Conservation (phyloP, 2,888 invertebrate genomes). For the Cryptocheilus praepositus region DNA sequence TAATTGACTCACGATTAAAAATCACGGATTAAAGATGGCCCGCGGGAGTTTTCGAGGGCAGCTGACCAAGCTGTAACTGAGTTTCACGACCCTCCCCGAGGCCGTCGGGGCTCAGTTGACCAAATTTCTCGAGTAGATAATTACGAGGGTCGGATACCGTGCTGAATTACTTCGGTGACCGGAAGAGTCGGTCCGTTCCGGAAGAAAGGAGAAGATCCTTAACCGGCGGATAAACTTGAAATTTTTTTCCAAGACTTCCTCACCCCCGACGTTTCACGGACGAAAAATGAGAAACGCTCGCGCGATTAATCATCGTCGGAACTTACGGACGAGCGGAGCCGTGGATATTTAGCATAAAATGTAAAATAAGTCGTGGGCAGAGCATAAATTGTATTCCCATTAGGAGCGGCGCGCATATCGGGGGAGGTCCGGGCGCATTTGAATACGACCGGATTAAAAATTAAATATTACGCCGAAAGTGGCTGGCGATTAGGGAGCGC, state of each 20-base stretch:
- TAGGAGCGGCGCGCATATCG: slow-evolving; percentile 57
- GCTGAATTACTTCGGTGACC: neutral
- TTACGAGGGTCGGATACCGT: slow-evolving; percentile 64
- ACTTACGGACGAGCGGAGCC: slow-evolving; percentile 50
- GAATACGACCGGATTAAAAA: slow-evolving; percentile 73
- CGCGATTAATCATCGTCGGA: slow-evolving; percentile 43
- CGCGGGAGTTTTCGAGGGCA: slow-evolving; percentile 30
- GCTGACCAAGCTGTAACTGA: slow-evolving; percentile 68
- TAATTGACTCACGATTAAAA: slow-evolving; percentile 65
- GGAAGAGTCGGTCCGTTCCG: neutral
- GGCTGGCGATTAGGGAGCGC: slow-evolving; percentile 61
- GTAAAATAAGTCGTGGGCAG: slow-evolving; percentile 66
- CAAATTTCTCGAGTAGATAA: slow-evolving; percentile 68
- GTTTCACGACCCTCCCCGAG: slow-evolving; percentile 54
- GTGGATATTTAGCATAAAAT: slow-evolving; percentile 68
- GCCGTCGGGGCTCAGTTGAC: slow-evolving; percentile 57
- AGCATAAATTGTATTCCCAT: slow-evolving; percentile 74
- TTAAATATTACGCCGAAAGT: slow-evolving; percentile 69
- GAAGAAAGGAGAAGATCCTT: too few relatives aligned
- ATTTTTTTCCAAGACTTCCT: too few relatives aligned
- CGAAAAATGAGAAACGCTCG: slow-evolving; percentile 2
- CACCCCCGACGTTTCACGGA: too few relatives aligned
- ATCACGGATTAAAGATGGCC: slow-evolving; percentile 60
- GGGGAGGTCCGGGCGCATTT: slow-evolving; percentile 59
- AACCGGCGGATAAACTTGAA: too few relatives aligned